Percentiles rank a stretch among this genome's conserved stretches.
Evolutionary conservation across 2,888 invertebrate species (phyloP).

Genomic region (Eupithecia exiguata): DNA sequence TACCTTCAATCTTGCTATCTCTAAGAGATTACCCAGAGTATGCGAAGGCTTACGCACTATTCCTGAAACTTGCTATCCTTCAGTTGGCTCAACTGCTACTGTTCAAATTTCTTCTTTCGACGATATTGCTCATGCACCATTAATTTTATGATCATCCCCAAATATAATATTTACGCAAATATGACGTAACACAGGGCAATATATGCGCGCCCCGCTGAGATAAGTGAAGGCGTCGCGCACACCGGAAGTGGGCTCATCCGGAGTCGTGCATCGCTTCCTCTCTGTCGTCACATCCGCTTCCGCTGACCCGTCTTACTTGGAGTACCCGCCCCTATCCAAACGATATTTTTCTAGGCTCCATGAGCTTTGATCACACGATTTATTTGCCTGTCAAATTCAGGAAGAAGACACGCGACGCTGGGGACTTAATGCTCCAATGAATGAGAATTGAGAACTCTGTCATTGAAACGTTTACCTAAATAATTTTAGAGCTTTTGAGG

Average conservation of each 20-base stretch:
- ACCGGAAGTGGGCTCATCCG: constrained; percentile 77
- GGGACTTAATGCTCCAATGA: constrained; percentile 59
- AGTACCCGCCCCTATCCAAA: constrained; percentile 62
- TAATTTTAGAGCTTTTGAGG: not conserved
- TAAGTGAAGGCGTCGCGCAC: constrained; percentile 77
- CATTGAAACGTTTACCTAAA: constrained; percentile 15
- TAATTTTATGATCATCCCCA: constrained; percentile 19
- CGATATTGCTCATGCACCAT: constrained; percentile 6
- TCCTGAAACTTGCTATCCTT: not conserved
- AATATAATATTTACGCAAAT: constrained; percentile 43
- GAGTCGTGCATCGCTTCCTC: constrained; percentile 77
- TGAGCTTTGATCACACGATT: constrained; percentile 76
- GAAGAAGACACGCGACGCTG: constrained; percentile 76
- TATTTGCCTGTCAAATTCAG: constrained; percentile 82
- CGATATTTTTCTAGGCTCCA: constrained; percentile 70
- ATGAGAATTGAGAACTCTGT: constrained; percentile 16
- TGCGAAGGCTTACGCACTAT: too few species aligned
- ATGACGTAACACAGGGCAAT: constrained; percentile 57
- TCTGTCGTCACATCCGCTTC: constrained; percentile 78
- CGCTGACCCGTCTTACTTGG: constrained; percentile 67
- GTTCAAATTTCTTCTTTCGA: not conserved
- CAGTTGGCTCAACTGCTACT: not conserved
- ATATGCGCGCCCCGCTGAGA: constrained; percentile 71
- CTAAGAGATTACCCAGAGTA: too few species aligned
- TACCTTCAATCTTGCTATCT: not conserved